A percentile compares a stretch with the other conserved stretches of the same genome.
Conservation (phyloP, 2,113 vertebrate species). For the Pungitius pungitius region DNA sequence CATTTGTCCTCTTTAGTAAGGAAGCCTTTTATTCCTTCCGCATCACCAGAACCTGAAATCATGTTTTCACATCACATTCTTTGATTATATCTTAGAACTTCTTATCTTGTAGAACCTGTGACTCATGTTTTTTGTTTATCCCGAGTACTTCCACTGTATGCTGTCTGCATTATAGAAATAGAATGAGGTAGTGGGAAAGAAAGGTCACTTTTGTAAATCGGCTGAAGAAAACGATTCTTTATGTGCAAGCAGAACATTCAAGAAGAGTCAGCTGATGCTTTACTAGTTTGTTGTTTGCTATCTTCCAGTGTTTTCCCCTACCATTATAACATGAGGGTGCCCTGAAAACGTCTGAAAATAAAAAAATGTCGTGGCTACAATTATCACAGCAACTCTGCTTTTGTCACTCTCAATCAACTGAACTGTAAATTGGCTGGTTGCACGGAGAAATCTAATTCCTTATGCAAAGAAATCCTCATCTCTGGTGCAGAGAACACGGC, state of each 20-base stretch:
- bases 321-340: too few species aligned
- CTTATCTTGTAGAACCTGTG: not conserved
- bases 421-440: too few species aligned
- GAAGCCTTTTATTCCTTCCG: not conserved
- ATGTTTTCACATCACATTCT: not conserved
- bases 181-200: not conserved
- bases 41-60: not conserved
- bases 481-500: not conserved
- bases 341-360: too few species aligned
- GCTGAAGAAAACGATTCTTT: not conserved
- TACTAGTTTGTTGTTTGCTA: not conserved
- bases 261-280: conserved; percentile 1
- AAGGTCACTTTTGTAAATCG: not conserved
- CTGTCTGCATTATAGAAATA: not conserved
- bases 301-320: too few species aligned
- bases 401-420: too few species aligned
- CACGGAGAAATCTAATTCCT: too few species aligned
- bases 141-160: not conserved
- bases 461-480: too few species aligned
- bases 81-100: not conserved
- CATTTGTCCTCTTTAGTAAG: not conserved
- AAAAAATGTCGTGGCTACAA: too few species aligned
- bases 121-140: not conserved
- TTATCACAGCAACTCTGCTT: too few species aligned
- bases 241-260: too few species aligned